A percentile compares a stretch with the other conserved stretches of the same genome.
Conservation (phyloP, 2,888 invertebrate species). For the Tricholauxania praeusta region DNA sequence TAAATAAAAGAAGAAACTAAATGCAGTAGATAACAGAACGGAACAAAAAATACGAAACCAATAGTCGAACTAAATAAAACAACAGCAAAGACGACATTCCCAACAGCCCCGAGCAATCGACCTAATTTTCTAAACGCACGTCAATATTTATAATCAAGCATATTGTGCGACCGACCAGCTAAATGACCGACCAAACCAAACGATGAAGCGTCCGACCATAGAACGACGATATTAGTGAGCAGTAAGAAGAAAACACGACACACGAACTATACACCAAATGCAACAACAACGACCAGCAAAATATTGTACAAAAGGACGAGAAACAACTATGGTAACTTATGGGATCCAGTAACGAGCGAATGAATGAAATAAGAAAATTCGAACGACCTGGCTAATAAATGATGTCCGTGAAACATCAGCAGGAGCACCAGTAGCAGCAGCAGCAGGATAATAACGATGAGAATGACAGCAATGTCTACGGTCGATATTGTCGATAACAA, state of each 20-base stretch:
- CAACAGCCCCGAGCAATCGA: slow-evolving; percentile 28
- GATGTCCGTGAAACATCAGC: background rate
- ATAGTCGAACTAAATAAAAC: too few species aligned
- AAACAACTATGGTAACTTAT: background rate
- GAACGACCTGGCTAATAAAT: slow-evolving; percentile 25
- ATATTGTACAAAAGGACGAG: background rate
- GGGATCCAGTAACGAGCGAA: background rate
- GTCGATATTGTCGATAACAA: background rate
- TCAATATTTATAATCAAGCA: slow-evolving; percentile 38
- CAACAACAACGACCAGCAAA: slow-evolving; percentile 1
- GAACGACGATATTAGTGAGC: background rate
- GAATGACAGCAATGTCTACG: slow-evolving; percentile 1
- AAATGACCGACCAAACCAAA: background rate
- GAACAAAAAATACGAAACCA: too few species aligned
- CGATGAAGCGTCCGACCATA: background rate
- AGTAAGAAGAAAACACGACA: background rate
- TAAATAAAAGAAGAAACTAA: background rate
- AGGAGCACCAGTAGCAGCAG: too few species aligned
- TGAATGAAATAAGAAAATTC: slow-evolving; percentile 7
- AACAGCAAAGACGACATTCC: slow-evolving; percentile 2
- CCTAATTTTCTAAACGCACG: slow-evolving; percentile 36
- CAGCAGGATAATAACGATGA: background rate
- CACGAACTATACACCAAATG: background rate
- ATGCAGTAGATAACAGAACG: background rate
- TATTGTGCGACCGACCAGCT: slow-evolving; percentile 5